A percentile compares a stretch with the other conserved stretches of the same genome.
Conservation (phyloP, 2,888 invertebrate species). For the Halocaridina rubra region DNA sequence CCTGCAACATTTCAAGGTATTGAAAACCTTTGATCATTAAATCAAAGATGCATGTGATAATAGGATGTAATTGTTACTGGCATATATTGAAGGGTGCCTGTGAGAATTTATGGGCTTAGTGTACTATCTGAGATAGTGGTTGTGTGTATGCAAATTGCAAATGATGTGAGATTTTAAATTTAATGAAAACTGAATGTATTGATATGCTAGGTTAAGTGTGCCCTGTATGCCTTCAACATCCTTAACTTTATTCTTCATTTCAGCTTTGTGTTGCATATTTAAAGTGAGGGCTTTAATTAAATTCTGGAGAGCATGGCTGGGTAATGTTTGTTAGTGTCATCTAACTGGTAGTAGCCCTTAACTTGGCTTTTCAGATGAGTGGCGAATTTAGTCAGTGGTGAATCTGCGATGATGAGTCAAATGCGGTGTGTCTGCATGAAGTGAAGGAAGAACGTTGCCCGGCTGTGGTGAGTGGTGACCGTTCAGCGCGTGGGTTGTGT, state of each 20-base stretch:
- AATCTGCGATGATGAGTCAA: constrained; percentile 46
- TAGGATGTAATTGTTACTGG: constrained; percentile 27
- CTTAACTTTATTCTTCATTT: neutral
- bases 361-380: constrained; percentile 64
- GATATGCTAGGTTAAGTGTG: constrained; percentile 39
- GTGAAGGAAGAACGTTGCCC: constrained; percentile 51
- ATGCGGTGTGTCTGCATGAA: constrained; percentile 58
- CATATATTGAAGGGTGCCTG: too few relatives aligned
- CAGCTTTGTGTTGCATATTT: neutral
- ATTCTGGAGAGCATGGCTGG: constrained; percentile 40
- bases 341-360: constrained; percentile 63
- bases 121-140: too few relatives aligned
- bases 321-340: constrained; percentile 43
- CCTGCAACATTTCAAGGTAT: too few relatives aligned
- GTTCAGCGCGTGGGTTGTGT: constrained; percentile 57
- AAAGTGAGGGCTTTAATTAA: neutral
- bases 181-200: too few relatives aligned
- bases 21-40: too few relatives aligned
- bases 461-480: constrained; percentile 55
- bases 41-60: constrained; percentile 28
- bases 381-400: constrained; percentile 57
- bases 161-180: constrained; percentile 25
- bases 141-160: constrained; percentile 34
- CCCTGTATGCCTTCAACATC: constrained; percentile 19
- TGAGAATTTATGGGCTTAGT: too few relatives aligned